phyloP scores from a whole-genome alignment of 2,888 invertebrate species.

The Eustalomyia histrio region DNA sequence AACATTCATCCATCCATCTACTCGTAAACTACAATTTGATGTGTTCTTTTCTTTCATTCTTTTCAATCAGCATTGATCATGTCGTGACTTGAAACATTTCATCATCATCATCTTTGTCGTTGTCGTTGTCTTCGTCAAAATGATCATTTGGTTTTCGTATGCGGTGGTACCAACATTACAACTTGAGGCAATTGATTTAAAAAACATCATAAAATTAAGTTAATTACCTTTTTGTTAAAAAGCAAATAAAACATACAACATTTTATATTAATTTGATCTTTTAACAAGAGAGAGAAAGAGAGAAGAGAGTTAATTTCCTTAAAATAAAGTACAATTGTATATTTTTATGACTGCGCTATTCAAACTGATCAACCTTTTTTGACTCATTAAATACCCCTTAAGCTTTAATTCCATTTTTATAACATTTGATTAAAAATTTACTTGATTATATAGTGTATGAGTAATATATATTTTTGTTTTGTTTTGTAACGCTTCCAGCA shows the following conservation, averaged over 20 bases:
- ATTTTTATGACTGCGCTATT: not conserved
- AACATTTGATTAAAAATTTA: slow-evolving; percentile 63
- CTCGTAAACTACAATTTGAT: slow-evolving; percentile 26
- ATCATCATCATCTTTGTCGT: slow-evolving; percentile 5
- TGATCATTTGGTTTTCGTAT: slow-evolving; percentile 44
- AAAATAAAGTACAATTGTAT: slow-evolving; percentile 15
- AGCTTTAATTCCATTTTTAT: slow-evolving; percentile 60
- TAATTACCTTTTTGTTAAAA: slow-evolving; percentile 60
- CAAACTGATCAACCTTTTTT: not conserved
- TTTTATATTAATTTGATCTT: not conserved
- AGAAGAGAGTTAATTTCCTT: slow-evolving; percentile 39
- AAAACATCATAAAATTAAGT: slow-evolving; percentile 65
- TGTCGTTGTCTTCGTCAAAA: slow-evolving; percentile 54
- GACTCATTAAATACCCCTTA: slow-evolving; percentile 56
- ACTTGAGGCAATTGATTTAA: slow-evolving; percentile 65
- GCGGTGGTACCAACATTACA: slow-evolving; percentile 26
- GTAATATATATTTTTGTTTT: slow-evolving; percentile 22
- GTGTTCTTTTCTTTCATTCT: slow-evolving; percentile 25
- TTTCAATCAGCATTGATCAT: slow-evolving; percentile 52
- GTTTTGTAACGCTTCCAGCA: slow-evolving; percentile 48
- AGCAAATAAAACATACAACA: slow-evolving; percentile 54
- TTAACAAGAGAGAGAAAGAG: not conserved
- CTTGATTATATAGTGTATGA: slow-evolving; percentile 49
- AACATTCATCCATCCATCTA: slow-evolving; percentile 5
- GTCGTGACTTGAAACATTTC: slow-evolving; percentile 56